Conservation (phyloP, 2,888 invertebrate genomes). For the Rotaria socialis region DNA sequence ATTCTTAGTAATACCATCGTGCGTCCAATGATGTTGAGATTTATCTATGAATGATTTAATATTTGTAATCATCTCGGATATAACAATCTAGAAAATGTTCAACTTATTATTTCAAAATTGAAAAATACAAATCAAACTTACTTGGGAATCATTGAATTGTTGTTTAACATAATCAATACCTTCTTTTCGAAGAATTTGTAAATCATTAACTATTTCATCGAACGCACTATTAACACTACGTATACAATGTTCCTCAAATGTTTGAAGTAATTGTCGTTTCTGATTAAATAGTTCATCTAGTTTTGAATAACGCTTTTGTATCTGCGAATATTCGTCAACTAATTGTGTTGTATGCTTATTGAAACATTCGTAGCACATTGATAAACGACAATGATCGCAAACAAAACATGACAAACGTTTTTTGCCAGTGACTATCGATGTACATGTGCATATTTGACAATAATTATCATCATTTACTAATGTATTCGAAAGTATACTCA, state of each 20-base stretch:
- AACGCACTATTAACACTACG: not conserved
- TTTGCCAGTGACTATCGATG: not conserved
- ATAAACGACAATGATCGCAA: slow-evolving; percentile 6
- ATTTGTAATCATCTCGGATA: not conserved
- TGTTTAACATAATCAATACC: slow-evolving; percentile 16
- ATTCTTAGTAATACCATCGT: not conserved
- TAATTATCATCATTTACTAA: not conserved
- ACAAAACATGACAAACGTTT: not conserved
- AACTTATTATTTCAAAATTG: not conserved
- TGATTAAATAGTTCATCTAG: not conserved
- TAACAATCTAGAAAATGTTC: not conserved
- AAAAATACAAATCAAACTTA: not conserved
- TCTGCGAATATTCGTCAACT: not conserved
- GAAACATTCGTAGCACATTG: slow-evolving; percentile 24
- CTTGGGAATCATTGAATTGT: not conserved
- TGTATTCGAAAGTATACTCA: not conserved
- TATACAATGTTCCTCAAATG: slow-evolving; percentile 4
- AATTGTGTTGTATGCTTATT: not conserved
- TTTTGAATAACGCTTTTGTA: not conserved
- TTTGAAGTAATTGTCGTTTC: not conserved
- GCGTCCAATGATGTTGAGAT: not conserved
- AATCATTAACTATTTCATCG: not conserved
- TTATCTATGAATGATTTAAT: not conserved
- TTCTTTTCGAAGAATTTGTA: not conserved
- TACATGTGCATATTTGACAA: not conserved